Evolutionary conservation across 2,797 vertebrate species (phyloP).

Genomic region (Philypnodon macrostomus): DNA sequence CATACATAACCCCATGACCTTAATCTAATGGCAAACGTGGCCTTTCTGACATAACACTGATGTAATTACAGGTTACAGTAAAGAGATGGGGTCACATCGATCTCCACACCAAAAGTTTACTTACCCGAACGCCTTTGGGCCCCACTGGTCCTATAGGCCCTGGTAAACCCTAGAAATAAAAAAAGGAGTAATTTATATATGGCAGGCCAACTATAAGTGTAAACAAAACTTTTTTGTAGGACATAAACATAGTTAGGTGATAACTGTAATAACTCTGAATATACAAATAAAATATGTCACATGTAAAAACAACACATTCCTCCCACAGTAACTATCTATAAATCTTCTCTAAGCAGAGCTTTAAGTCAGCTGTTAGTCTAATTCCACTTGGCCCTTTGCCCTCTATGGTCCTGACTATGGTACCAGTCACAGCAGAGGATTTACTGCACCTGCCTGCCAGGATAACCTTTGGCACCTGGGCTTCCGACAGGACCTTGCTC

Average conservation of each 20-base stretch:
- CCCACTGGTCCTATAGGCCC: constrained; percentile 73
- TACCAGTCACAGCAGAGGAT: constrained; percentile 83
- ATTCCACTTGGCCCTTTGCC: constrained; percentile 45
- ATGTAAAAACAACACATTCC: constrained; percentile 4
- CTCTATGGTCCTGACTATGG: constrained; percentile 60
- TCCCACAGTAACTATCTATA: constrained; percentile 28
- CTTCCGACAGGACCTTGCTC: constrained; percentile 87
- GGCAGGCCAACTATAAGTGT: constrained; percentile 3
- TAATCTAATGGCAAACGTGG: constrained; percentile 13
- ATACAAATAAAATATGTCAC: not conserved
- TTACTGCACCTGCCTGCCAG: constrained; percentile 99
- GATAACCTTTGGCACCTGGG: constrained; percentile 99
- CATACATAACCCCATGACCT: constrained; percentile 15
- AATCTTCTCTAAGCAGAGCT: constrained; percentile 15
- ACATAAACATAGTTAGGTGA: not conserved
- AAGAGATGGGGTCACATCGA: not conserved
- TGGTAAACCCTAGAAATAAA: constrained; percentile 71
- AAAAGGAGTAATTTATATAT: constrained; percentile 21
- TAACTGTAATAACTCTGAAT: not conserved
- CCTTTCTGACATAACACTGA: not conserved
- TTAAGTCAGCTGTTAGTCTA: constrained; percentile 46
- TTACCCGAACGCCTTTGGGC: constrained; percentile 74
- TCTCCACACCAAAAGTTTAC: constrained; percentile 14
- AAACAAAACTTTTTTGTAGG: constrained; percentile 5
- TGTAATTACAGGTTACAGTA: not conserved